Evolutionary conservation across 2,888 invertebrate genomes (phyloP).

Genomic region (Cantharis rufa): DNA sequence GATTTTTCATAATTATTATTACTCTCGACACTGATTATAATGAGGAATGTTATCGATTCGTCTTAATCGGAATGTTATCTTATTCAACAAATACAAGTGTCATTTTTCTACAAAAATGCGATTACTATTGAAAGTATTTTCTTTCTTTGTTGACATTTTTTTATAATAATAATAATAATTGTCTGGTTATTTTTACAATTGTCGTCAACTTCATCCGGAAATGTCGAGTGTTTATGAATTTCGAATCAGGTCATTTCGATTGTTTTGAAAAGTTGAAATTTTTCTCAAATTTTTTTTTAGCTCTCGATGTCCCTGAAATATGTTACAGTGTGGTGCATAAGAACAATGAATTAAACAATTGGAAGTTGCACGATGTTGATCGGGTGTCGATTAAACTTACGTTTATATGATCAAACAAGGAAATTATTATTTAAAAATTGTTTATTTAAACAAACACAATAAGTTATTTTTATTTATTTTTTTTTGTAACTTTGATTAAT

Average conservation of each 20-base stretch:
- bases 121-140: neutral
- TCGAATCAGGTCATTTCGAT: neutral
- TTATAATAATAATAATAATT: neutral
- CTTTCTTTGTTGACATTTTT: neutral
- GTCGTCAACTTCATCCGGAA: too few relatives aligned
- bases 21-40: neutral
- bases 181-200: neutral
- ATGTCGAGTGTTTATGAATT: neutral
- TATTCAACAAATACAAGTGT: neutral
- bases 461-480: neutral
- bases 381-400: neutral
- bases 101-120: neutral
- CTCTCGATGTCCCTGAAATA: neutral
- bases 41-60: neutral
- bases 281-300: neutral
- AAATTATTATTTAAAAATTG: neutral
- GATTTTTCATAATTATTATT: neutral
- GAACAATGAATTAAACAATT: neutral
- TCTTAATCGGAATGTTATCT: neutral
- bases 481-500: neutral
- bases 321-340: neutral
- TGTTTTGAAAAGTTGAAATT: neutral
- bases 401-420: neutral
- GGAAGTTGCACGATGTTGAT: neutral
- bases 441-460: neutral